Percentiles rank a stretch among this genome's conserved stretches.
Conservation (phyloP, 2,113 vertebrate species). For the Sceloporus tristichus region DNA sequence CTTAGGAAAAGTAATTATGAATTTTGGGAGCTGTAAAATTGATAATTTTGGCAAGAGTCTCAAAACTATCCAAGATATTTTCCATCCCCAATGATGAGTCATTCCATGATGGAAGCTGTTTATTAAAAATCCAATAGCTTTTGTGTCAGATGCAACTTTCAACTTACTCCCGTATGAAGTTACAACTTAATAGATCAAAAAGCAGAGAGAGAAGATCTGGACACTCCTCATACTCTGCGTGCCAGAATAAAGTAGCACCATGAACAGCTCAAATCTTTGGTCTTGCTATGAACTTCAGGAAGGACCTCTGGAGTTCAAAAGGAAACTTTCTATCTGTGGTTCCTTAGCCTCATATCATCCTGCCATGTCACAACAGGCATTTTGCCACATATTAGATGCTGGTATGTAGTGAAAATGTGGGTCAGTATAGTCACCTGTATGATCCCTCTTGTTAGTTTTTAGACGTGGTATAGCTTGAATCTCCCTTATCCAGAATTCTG, state of each 20-base stretch:
- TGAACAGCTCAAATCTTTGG: not conserved
- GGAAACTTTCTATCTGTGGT: not conserved
- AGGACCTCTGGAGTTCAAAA: not conserved
- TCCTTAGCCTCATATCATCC: not conserved
- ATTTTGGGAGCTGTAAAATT: not conserved
- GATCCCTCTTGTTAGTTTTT: not conserved
- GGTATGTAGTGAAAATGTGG: not conserved
- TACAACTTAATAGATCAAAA: not conserved
- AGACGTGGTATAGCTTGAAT: too few relatives aligned
- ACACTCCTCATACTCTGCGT: constrained; percentile 21
- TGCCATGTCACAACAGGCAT: not conserved
- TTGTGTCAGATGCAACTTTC: constrained; percentile 52
- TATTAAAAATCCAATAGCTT: constrained; percentile 62
- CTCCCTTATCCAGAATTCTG: too few relatives aligned
- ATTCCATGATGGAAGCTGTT: constrained; percentile 4
- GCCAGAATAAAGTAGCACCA: constrained; percentile 25
- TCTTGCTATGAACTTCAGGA: not conserved
- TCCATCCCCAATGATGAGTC: not conserved
- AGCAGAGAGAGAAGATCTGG: not conserved
- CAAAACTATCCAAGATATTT: not conserved
- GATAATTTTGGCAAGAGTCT: not conserved
- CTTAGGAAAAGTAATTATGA: not conserved
- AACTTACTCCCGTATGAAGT: constrained; percentile 58
- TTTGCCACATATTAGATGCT: too few relatives aligned
- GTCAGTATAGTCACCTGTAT: not conserved